Conservation (phyloP, 2,113 vertebrate genomes). For the human region DNA sequence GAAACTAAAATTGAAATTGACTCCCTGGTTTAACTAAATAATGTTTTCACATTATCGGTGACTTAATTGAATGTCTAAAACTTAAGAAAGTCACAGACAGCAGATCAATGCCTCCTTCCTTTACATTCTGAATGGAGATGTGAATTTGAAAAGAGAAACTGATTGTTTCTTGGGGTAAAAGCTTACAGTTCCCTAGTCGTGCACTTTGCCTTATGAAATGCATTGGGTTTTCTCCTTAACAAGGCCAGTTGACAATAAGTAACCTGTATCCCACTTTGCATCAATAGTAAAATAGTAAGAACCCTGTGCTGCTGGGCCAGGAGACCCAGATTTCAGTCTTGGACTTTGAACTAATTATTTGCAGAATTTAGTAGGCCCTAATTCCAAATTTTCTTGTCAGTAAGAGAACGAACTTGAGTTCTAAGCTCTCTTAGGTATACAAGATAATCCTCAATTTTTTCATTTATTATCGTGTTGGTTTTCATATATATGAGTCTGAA, state of each 20-base stretch:
- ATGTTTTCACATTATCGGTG: constrained; percentile 15
- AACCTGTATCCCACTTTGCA: not conserved
- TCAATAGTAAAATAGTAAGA: not conserved
- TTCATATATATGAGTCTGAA: not conserved
- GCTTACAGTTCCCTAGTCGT: not conserved
- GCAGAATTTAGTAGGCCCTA: not conserved
- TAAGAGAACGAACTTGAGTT: not conserved
- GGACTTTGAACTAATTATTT: not conserved
- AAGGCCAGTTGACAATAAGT: not conserved
- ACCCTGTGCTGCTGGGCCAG: rapidly evolving
- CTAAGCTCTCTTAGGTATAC: not conserved
- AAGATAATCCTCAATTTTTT: not conserved
- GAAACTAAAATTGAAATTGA: constrained; percentile 60
- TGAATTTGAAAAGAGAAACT: not conserved
- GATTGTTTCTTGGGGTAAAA: not conserved
- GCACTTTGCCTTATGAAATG: not conserved
- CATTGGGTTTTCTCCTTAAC: not conserved
- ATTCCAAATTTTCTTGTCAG: not conserved
- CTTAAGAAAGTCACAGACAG: constrained; percentile 16
- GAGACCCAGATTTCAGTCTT: not conserved
- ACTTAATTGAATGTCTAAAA: constrained; percentile 43
- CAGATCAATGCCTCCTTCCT: not conserved
- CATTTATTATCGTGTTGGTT: not conserved
- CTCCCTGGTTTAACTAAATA: constrained; percentile 53
- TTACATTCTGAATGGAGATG: not conserved